Evolutionary conservation across 2,888 invertebrate species (phyloP).

Genomic region (Conus canariensis): DNA sequence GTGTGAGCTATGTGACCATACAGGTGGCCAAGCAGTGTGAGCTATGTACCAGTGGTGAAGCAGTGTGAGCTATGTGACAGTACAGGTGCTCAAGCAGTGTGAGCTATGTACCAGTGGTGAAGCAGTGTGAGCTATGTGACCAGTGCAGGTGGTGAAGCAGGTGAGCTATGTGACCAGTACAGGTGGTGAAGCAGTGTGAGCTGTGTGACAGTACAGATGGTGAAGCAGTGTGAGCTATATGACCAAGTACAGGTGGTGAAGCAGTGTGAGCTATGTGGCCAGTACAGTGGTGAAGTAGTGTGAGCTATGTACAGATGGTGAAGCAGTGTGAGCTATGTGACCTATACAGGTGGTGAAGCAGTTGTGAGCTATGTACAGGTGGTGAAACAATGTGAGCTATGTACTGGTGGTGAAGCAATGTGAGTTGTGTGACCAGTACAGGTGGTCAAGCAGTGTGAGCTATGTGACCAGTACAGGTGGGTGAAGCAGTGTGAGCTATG

Average conservation of each 20-base stretch:
- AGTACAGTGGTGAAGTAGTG: not conserved
- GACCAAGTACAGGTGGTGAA: not conserved
- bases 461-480: not conserved
- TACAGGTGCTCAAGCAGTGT: not conserved
- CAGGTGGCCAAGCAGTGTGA: not conserved
- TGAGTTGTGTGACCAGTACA: not conserved
- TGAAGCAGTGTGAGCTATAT: not conserved
- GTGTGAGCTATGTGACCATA: not conserved
- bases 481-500: not conserved
- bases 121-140: not conserved
- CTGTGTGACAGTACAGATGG: not conserved
- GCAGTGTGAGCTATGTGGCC: not conserved
- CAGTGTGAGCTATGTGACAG: not conserved
- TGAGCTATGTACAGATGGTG: not conserved
- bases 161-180: not conserved
- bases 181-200: not conserved
- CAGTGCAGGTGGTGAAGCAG: not conserved
- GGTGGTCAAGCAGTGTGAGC: not conserved
- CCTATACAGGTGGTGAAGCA: not conserved
- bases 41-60: not conserved
- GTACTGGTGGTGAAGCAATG: not conserved
- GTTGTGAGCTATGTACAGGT: not conserved
- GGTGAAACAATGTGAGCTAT: not conserved
- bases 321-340: not conserved
- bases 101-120: not conserved